Conservation (phyloP, 2,797 vertebrate species). For the Meriones psammophilus region DNA sequence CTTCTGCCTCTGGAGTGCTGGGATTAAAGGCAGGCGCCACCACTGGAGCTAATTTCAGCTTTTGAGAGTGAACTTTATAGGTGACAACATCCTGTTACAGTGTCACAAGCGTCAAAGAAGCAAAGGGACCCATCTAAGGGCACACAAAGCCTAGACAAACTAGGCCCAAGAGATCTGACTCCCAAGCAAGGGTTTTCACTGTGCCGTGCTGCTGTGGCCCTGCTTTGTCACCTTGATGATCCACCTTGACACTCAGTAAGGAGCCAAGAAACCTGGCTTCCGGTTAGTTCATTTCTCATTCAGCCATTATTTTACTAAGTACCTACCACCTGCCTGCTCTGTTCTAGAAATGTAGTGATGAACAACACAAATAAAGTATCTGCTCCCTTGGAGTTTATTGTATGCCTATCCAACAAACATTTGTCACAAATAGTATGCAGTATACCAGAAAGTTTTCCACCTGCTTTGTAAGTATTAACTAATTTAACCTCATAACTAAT, state of each 20-base stretch:
- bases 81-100: not conserved
- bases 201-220: not conserved
- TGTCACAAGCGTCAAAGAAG: not conserved
- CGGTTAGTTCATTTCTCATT: conserved; percentile 33
- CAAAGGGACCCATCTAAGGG: not conserved
- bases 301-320: conserved; percentile 46
- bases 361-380: not conserved
- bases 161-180: not conserved
- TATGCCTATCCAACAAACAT: conserved; percentile 4
- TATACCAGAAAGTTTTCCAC: not conserved
- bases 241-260: not conserved
- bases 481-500: conserved; percentile 16
- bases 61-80: not conserved
- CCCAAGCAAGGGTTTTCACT: not conserved
- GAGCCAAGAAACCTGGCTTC: conserved; percentile 36
- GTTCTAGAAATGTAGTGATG: conserved; percentile 42
- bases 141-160: not conserved
- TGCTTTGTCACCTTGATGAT: not conserved
- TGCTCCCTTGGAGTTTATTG: not conserved
- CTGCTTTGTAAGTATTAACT: conserved; percentile 35
- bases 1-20: not conserved
- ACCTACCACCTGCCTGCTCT: not conserved
- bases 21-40: not conserved
- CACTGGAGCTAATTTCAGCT: not conserved
- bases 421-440: not conserved